Percentiles rank a stretch among this genome's conserved stretches.
phyloP scores from a whole-genome alignment of 2,113 vertebrate species.

The Alethe diademata region DNA sequence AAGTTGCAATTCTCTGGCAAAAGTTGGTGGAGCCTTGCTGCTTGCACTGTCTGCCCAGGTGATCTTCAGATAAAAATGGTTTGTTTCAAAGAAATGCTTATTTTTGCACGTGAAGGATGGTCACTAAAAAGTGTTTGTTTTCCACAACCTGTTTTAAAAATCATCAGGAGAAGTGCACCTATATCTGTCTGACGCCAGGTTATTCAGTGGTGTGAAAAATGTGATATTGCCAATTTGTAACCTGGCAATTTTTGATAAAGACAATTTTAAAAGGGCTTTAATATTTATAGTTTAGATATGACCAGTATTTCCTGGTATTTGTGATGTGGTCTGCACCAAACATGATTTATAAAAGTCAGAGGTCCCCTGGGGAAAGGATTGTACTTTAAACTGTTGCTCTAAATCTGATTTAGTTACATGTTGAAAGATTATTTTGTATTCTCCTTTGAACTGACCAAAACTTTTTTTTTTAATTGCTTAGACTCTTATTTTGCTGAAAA shows the following conservation, averaged over 20 bases:
- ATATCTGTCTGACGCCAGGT: not conserved
- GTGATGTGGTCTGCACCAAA: conserved; percentile 32
- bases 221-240: conserved; percentile 38
- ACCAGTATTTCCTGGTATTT: conserved; percentile 70
- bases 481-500: conserved; percentile 51
- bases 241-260: conserved; percentile 57
- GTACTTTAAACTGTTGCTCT: conserved; percentile 62
- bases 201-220: not conserved
- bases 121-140: conserved; percentile 6
- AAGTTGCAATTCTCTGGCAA: not conserved
- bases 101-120: not conserved
- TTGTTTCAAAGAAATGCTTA: not conserved
- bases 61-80: not conserved
- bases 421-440: conserved; percentile 59
- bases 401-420: conserved; percentile 48
- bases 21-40: not conserved
- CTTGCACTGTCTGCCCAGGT: not conserved
- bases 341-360: conserved; percentile 42
- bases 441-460: conserved; percentile 61
- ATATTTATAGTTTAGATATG: conserved; percentile 67
- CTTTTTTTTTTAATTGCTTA: conserved; percentile 14
- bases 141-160: conserved; percentile 19
- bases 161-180: not conserved
- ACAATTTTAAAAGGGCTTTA: conserved; percentile 76
- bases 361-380: conserved; percentile 53